Evolutionary conservation across 1,140 invertebrate genomes (phyloP), one percentile per base, ranked within the genome.

Genomic region (Trinorchestia longiramus): DNA sequence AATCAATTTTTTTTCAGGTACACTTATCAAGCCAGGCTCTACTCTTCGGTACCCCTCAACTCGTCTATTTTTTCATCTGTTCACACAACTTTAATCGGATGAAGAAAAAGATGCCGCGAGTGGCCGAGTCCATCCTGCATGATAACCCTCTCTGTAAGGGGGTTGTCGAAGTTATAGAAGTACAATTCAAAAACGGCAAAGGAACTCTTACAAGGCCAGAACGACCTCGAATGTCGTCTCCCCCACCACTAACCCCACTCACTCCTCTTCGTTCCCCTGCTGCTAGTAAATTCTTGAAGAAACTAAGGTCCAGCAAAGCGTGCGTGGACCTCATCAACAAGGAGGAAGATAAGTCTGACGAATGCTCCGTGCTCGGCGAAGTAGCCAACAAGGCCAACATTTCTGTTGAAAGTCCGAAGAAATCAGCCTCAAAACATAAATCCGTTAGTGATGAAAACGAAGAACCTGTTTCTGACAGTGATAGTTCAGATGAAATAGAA

Each of bases 111-210:
- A 94, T 94, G 92, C 92, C 92, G 36, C 92, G 92, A 43, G 44
- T 94, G 8, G 92, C 43, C 6, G 92, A 94, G 44, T 94, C 92
- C 44, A 44, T 94, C 44, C 36, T 94, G 43, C 43, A 47, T 23
- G 92, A 94, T 19, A 94, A 94, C 92, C 92, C 92, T 36, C 92
- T 94, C 43, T 15, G 6, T 36, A 94, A 94, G 43, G 92, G 92
- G 19, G 92, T 94, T 6, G 92, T 44, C 4, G 92, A 94, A 94
- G 92, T 94, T 44, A 94, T 94, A 15, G 92, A 94, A 94, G 92
- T 94, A 6, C 92, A 94, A 40, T 94, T 94, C 44, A 94, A 94
- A 43, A 44, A 94, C n/a, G 92, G 92, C 36, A 94, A 94, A 94
- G 92, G 92, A 19, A 94, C 92, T 11, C 44, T 94, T 6, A 94